Base-by-base conservation (phyloP, 2,113 vertebrate species). In the Cariama cristata region DNA sequence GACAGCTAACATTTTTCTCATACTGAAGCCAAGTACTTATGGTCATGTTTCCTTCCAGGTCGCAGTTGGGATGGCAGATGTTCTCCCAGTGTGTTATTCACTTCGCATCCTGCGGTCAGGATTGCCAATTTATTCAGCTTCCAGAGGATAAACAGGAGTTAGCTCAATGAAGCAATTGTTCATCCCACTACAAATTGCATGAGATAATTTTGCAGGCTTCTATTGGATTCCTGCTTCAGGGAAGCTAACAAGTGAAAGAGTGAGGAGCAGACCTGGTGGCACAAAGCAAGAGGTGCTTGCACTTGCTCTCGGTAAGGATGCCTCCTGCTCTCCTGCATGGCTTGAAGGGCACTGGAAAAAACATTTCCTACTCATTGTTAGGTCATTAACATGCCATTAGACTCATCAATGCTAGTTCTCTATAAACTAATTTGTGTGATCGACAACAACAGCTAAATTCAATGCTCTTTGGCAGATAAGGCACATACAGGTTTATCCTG, bases 41-140 rank as follows among this genome's bases (percentile, higher is more conserved):
- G 3, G 84, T 87, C 92, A 91, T 38, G 52, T 90, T 94, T 96
- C 92, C 95, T 96, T 98, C 94, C 95, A 96, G 95, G 87, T 63
- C 27, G 1, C 76, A 18, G 9, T 30, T 92, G 92, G 86, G 89
- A 79, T 52, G 6, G 94, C 98, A 98, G 97, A 97, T 98, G 98
- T 98, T 98, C 83, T 87, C 97, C 93, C 95, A 96, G 35, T 16
- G 44, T 94, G 86, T 71, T 80, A 12, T 44, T 56, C 73, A 84
- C 87, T 86, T 79, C 15, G 3, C 62, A 80, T 90, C 72, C 86
- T 77, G 84, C n/a, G 0, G n/a, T 45, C 11, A 5, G 44, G n/a
- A 49, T 27, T 92, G 84, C 89, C 87, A 82, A 45, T 7, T 69
- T 50, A 53, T 83, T 92, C 96, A 72, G 60, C 72, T 68, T 93